These are phyloP conservation scores for Radopholus similis DNA, from an alignment of 1,140 invertebrate genomes.

Conservation along the genomic window DNA sequence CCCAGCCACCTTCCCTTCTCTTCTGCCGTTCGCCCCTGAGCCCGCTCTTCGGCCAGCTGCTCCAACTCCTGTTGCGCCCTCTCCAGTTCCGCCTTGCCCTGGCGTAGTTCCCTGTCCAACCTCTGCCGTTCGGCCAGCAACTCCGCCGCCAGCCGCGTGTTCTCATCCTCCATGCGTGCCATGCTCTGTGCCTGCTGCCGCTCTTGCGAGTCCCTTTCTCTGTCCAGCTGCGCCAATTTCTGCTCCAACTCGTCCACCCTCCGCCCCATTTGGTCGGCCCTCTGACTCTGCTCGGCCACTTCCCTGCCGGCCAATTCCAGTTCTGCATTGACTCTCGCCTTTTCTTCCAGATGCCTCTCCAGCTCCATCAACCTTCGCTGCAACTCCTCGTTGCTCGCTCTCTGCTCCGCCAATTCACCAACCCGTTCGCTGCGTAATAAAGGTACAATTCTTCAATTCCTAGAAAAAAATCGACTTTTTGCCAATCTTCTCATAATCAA, in stretches of 20 bases:
- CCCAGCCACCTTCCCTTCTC: background rate
- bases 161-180: slow-evolving; percentile 7
- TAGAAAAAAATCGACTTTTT: too few relatives aligned
- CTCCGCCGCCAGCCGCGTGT: background rate
- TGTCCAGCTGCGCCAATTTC: background rate
- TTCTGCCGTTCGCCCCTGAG: background rate
- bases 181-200: background rate
- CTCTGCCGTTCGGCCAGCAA: background rate
- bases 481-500: too few relatives aligned
- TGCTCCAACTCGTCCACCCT: background rate
- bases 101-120: background rate
- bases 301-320: background rate
- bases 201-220: background rate
- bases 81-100: background rate
- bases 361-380: too few relatives aligned
- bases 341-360: background rate
- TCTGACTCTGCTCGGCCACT: background rate
- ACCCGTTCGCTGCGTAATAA: too few relatives aligned
- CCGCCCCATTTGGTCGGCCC: background rate
- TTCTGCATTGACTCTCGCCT: background rate
- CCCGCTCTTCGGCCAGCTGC: background rate
- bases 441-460: too few relatives aligned
- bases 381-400: background rate
- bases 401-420: background rate
- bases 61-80: background rate